Evolutionary conservation across 1,140 invertebrate species (phyloP), one percentile per base, ranked within the genome.

Genomic region (Pseudomyrmex cubaensis): DNA sequence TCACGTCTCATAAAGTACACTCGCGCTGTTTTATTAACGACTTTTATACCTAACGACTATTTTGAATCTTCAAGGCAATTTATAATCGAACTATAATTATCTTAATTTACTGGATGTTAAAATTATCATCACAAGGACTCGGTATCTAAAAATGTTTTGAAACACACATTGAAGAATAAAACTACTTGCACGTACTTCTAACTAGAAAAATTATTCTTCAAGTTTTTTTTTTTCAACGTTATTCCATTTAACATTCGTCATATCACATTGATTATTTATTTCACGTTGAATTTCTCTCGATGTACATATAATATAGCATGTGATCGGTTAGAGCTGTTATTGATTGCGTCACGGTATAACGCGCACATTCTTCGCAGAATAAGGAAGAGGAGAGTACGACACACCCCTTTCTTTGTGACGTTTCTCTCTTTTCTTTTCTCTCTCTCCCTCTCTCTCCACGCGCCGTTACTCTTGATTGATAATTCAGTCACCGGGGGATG

Each of bases 331-430:
- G 54, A 72, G 8, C 66, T 84, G 61, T 87, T 87, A 87, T 87
- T 85, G 85, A 87, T 87, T 87, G 70, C 69, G 75, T 87, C 57
- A 87, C 82, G 82, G 70, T 82, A 46, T 25, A 54, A 35, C 61
- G 70, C 57, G 46, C 85, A 64, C 69, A 75, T 87, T 87, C 82
- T 87, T 87, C 73, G 50, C 22, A 8, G 50, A 56, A 25, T 46
- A 70, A 72, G 48, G 44, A 70, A 74, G 52, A 56, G 56, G 70
- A 56, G 69, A 59, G 56, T 9, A 46, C 35, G 35, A 35, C 35
- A 80, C 52, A 69, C 52, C 46, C 63, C 66, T 70, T 64, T 78
- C 56, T 48, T 22, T 25, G n/a, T 7, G 35, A 5, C 35, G 35
- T 35, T 35, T 35, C 35, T 35, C 5, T 35, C 35, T 35, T 35